Evolutionary conservation across 1,140 invertebrate species (phyloP).

Genomic region (Odontomachus brunneus): DNA sequence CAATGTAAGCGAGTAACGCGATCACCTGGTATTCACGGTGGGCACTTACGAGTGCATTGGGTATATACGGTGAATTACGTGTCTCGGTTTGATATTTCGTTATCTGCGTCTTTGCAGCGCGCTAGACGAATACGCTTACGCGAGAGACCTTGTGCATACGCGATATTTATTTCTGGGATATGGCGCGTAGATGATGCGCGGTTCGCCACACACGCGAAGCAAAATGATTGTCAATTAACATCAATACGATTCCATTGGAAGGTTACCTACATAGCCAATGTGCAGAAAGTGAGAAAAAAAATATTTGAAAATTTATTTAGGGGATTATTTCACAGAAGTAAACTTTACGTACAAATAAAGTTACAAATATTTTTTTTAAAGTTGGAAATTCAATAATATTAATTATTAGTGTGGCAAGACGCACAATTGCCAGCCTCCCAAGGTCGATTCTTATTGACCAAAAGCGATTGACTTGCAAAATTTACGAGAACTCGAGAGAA

Average conservation of each 20-base stretch:
- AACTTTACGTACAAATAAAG: no score
- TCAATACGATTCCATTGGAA: constrained; percentile 32
- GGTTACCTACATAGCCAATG: constrained; percentile 29
- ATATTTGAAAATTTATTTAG: no score
- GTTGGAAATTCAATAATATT: no score
- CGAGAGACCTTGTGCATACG: constrained; percentile 10
- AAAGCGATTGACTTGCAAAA: no score
- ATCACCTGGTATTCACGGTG: constrained; percentile 4
- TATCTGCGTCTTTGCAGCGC: neutral
- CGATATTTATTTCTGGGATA: constrained; percentile 41
- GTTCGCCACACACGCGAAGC: constrained; percentile 40
- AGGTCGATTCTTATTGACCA: neutral
- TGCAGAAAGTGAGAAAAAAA: constrained; percentile 48
- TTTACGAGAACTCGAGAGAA: no score
- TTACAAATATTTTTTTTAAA: no score
- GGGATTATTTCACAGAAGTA: no score
- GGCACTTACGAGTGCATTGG: neutral
- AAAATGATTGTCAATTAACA: constrained; percentile 54
- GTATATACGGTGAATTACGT: neutral
- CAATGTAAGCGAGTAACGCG: neutral
- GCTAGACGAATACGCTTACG: no score
- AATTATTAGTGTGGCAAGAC: no score
- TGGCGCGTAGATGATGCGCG: constrained; percentile 40
- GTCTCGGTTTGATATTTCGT: constrained; percentile 25
- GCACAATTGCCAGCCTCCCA: constrained; percentile 3